Percentiles rank a stretch among this genome's conserved stretches.
Evolutionary conservation across 1,140 invertebrate genomes (phyloP).

Genomic region (Mesaphorura yosii): DNA sequence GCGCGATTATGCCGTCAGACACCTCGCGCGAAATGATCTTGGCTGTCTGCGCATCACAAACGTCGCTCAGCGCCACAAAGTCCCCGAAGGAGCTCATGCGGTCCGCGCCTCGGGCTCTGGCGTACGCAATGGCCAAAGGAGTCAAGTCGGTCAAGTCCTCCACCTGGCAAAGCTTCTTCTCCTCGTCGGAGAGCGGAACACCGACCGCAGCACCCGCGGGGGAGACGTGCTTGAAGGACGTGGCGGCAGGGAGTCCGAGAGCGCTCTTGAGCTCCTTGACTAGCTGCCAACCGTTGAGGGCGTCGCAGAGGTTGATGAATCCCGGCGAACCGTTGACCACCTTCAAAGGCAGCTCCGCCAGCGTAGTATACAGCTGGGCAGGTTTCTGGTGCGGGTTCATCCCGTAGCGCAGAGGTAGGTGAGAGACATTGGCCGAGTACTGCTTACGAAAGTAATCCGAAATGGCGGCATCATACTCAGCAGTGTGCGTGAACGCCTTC

Average conservation of each 20-base stretch:
- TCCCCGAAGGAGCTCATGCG: slow-evolving; percentile 99
- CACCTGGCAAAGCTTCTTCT: slow-evolving; percentile 85
- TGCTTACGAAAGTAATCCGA: slow-evolving; percentile 90
- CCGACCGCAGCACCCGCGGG: slow-evolving; percentile 90
- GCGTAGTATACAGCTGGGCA: slow-evolving; percentile 78
- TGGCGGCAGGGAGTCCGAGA: slow-evolving; percentile 73
- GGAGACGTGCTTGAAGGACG: slow-evolving; percentile 96
- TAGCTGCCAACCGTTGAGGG: slow-evolving; percentile 92
- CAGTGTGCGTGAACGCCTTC: slow-evolving; percentile 92
- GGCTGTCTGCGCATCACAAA: slow-evolving; percentile 76
- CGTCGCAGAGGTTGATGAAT: slow-evolving; percentile 96
- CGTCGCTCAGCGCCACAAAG: slow-evolving; percentile 86
- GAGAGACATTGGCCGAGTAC: slow-evolving; percentile 63
- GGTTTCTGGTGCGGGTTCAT: slow-evolving; percentile 98
- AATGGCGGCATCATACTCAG: slow-evolving; percentile 86
- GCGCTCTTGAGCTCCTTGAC: slow-evolving; percentile 76
- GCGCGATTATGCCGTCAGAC: slow-evolving; percentile 94
- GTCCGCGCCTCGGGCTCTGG: slow-evolving; percentile 88
- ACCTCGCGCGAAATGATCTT: slow-evolving; percentile 59
- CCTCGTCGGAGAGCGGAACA: slow-evolving; percentile 54
- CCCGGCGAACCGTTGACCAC: slow-evolving; percentile 91
- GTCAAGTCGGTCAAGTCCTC: slow-evolving; percentile 68
- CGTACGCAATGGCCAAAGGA: slow-evolving; percentile 87
- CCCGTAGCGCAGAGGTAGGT: slow-evolving; percentile 79
- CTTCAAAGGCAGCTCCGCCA: slow-evolving; percentile 68